Percentiles rank a stretch among this genome's conserved stretches.
phyloP scores from a whole-genome alignment of 2,797 vertebrate genomes.

The Nothura maculosa region DNA sequence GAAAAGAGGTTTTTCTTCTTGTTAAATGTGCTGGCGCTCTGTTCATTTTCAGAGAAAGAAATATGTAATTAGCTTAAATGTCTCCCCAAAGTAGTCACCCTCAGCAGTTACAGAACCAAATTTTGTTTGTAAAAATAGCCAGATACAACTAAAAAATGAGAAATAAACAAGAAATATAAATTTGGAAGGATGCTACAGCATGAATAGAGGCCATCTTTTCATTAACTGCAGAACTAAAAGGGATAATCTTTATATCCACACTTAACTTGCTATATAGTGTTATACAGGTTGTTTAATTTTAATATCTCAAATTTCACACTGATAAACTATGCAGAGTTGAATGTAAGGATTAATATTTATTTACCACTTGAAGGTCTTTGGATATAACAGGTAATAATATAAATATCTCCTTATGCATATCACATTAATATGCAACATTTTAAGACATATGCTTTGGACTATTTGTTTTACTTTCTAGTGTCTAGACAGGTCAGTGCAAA shows the following conservation, averaged over 20 bases:
- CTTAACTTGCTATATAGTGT: not conserved
- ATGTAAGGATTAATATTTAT: not conserved
- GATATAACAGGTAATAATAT: not conserved
- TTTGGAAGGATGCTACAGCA: rapidly evolving
- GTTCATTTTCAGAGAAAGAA: not conserved
- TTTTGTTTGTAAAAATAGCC: not conserved
- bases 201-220: not conserved
- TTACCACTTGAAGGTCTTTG: not conserved
- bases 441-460: not conserved
- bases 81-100: not conserved
- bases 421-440: not conserved
- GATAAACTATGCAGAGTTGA: not conserved
- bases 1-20: not conserved
- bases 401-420: not conserved
- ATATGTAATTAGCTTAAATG: not conserved
- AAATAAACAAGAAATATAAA: not conserved
- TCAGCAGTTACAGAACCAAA: not conserved
- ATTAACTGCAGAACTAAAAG: not conserved
- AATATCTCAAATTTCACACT: not conserved
- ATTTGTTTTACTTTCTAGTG: too few relatives aligned
- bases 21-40: not conserved
- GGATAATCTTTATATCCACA: not conserved
- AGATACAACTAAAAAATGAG: not conserved
- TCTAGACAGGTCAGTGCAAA: too few relatives aligned
- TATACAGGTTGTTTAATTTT: not conserved